phyloP scores from a whole-genome alignment of 2,797 vertebrate species.

The Discoglossus pictus region DNA sequence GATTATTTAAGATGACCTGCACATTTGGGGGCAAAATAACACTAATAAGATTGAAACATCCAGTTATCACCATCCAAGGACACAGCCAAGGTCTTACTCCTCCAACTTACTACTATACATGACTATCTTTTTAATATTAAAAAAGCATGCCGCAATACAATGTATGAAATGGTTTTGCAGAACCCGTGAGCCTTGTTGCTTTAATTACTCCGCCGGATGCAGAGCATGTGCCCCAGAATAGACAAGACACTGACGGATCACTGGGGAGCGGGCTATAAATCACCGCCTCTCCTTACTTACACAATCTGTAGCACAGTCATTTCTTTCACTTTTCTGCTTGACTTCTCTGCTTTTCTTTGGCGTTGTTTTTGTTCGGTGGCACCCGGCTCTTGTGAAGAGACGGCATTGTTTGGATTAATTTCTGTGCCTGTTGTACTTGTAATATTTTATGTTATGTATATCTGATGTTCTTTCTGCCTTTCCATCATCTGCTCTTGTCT shows the following conservation, averaged over 20 bases:
- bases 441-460: conserved; percentile 51
- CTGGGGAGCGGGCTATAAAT: conserved; percentile 51
- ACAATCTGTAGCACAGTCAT: conserved; percentile 5
- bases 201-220: conserved; percentile 6
- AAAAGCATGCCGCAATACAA: conserved; percentile 1
- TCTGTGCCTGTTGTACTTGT: conserved; percentile 24
- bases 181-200: conserved; percentile 18
- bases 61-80: not conserved
- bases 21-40: not conserved
- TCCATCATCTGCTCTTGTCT: conserved; percentile 20
- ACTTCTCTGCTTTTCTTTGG: not conserved
- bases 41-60: not conserved
- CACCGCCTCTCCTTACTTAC: conserved; percentile 26
- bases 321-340: not conserved
- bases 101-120: not conserved
- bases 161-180: not conserved
- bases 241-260: conserved; percentile 53
- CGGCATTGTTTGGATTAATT: not conserved
- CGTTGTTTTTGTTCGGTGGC: conserved; percentile 10
- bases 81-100: not conserved
- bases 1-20: not conserved
- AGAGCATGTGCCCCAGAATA: conserved; percentile 32
- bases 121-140: not conserved
- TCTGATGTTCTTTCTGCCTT: conserved; percentile 35
- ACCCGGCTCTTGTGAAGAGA: not conserved